Base-by-base conservation (phyloP, 2,797 vertebrate species). In the Cyclopterus lumpus region DNA sequence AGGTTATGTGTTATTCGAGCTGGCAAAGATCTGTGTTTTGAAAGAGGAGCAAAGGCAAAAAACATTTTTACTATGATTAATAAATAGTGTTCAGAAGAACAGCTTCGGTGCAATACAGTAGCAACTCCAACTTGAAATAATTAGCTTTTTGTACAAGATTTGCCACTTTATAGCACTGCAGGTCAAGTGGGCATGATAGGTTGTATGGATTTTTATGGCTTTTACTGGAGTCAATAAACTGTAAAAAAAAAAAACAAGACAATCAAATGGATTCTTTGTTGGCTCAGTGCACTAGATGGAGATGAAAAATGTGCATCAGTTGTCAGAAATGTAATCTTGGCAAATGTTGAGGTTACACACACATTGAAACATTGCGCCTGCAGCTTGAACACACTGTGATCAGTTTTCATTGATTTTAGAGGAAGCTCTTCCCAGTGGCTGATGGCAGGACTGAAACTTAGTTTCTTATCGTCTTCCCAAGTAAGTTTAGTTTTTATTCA, bases 161-260 rank as follows among this genome's bases (percentile, higher is more conserved):
- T 44, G 30, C 58, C 10, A 64, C 49, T 48, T 10, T 69, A 49
- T 79, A 44, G 38, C 7, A 22, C 22, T 44, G 34, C 44, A 49
- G 49, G 11, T 32, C 10, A 75, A 58, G 32, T 42, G n/a, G 67
- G 36, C 64, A 38, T 69, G 24, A 54, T 36, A 16, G 36, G n/a
- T 44, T 48, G n/a, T 28, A 44, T 69, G 51, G 1, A 42, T 44
- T 28, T 72, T 63, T 61, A 54, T 18, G 32, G 74, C 18, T 10
- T 62, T 79, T 53, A 62, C 67, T 75, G 63, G 66, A 67, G 64
- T 85, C 86, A 76, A 82, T 84, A 79, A 66, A 71, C 62, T 44
- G 64, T 73, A n/a, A n/a, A n/a, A n/a, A n/a, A n/a, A n/a, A n/a
- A 80, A 76, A 80, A 70, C 62, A 75, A 48, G 40, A 54, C 68